A percentile compares a stretch with the other conserved stretches of the same genome.
Conservation (phyloP, 30 jellyfish, hydroid and myxozoan genomes). For the Aurelia coerulea region DNA sequence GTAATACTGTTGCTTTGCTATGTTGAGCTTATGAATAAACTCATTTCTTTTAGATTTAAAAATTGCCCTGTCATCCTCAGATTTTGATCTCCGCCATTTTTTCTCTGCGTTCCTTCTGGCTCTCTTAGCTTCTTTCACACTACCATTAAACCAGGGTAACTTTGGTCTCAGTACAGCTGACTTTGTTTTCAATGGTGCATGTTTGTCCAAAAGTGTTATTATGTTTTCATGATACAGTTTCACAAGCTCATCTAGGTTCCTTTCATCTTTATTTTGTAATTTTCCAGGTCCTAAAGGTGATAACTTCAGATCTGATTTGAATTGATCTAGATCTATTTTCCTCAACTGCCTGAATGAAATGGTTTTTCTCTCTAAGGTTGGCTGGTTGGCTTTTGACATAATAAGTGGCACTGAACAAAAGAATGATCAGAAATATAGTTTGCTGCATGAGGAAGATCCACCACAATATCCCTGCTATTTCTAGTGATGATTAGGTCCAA, state of each 20-base stretch:
- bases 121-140: too few species aligned
- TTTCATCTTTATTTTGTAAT: background rate
- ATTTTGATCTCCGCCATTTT: too few species aligned
- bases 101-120: too few species aligned
- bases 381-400: conserved; percentile 30
- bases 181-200: conserved; percentile 15
- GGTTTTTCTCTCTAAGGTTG: conserved; percentile 17
- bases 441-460: background rate
- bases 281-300: background rate
- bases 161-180: background rate
- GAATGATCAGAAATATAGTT: conserved; percentile 22
- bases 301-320: background rate
- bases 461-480: conserved; percentile 20
- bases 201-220: too few species aligned
- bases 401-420: conserved; percentile 40
- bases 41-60: too few species aligned
- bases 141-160: too few species aligned
- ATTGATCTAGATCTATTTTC: background rate
- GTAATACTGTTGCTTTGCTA: background rate
- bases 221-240: too few species aligned
- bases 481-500: conserved; percentile 45
- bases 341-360: conserved; percentile 4
- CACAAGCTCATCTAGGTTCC: background rate
- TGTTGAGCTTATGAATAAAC: background rate
- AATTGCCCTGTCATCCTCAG: too few species aligned